Evolutionary conservation across 2,797 vertebrate species (phyloP).

Genomic region (Anas flavirostris): DNA sequence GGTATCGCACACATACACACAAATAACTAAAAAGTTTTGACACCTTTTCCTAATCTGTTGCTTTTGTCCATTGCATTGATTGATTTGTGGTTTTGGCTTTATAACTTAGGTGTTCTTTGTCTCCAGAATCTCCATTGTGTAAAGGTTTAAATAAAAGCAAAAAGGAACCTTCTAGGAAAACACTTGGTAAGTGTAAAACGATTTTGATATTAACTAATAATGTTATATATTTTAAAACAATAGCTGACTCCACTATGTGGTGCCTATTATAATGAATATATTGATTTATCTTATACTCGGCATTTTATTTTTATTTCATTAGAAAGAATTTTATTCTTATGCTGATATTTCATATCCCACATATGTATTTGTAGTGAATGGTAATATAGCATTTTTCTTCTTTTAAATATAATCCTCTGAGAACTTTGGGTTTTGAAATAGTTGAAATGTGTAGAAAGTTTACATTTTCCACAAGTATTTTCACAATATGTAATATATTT

Average conservation of each 20-base stretch:
- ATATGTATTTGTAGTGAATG: background rate
- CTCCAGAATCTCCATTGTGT: conserved; percentile 82
- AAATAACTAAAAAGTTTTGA: background rate
- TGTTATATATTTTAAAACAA: background rate
- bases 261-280: fast-evolving
- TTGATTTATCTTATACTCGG: background rate
- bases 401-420: background rate
- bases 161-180: conserved; percentile 61
- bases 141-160: conserved; percentile 70
- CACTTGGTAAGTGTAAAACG: conserved; percentile 48
- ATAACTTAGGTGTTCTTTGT: conserved; percentile 78
- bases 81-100: background rate
- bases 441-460: background rate
- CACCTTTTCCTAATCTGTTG: background rate
- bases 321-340: background rate
- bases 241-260: background rate
- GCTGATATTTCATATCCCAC: background rate
- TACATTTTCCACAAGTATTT: background rate
- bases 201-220: background rate
- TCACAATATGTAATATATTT: background rate
- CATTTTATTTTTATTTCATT: background rate
- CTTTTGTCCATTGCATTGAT: background rate
- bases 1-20: background rate
- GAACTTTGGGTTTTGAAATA: background rate
- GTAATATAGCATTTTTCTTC: background rate